Conservation (phyloP, 2,113 vertebrate genomes). For the Junco hyemalis region DNA sequence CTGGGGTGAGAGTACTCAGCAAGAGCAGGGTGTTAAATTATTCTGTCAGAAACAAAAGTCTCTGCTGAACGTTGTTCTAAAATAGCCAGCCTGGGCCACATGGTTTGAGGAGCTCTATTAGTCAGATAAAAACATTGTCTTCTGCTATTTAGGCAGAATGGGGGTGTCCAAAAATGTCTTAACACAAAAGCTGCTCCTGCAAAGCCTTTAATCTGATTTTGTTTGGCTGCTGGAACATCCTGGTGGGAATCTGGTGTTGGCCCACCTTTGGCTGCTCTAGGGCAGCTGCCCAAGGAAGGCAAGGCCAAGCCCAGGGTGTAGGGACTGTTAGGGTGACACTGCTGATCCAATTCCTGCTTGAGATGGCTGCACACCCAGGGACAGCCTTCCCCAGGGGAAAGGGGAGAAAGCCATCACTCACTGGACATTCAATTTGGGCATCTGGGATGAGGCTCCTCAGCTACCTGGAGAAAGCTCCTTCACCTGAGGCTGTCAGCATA, state of each 20-base stretch:
- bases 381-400: not conserved
- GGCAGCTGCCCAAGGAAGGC: not conserved
- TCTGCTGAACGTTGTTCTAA: not conserved
- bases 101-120: not conserved
- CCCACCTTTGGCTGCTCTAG: not conserved
- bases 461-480: not conserved
- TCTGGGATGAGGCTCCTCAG: not conserved
- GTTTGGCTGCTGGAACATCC: not conserved
- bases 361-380: not conserved
- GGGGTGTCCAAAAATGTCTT: not conserved
- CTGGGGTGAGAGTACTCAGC: not conserved
- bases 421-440: not conserved
- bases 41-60: conserved; percentile 21
- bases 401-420: not conserved
- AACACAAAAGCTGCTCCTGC: not conserved
- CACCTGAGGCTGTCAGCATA: not conserved
- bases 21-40: not conserved
- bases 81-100: not conserved
- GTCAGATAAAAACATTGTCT: not conserved
- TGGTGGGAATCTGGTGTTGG: not conserved
- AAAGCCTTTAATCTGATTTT: not conserved
- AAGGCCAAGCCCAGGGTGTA: fast-evolving
- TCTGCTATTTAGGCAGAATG: not conserved
- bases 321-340: not conserved
- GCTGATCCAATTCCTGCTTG: not conserved